Evolutionary conservation across 2,888 invertebrate genomes (phyloP).

Genomic region (Drosophila melanosoma): DNA sequence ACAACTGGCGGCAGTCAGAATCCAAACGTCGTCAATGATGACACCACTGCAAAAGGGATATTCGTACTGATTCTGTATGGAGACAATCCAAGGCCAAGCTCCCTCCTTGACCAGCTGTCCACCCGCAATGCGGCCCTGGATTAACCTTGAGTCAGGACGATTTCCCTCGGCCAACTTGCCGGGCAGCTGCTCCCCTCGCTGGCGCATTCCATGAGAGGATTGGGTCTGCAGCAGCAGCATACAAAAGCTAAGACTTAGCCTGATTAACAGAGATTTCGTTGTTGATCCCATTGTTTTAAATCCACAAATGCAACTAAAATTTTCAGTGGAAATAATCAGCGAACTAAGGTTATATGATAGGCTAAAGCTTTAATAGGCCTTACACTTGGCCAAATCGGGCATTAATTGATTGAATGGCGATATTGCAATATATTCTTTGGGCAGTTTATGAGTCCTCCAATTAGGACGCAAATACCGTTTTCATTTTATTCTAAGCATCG

Average conservation of each 20-base stretch:
- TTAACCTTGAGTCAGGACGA: not conserved
- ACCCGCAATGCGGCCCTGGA: conserved; percentile 64
- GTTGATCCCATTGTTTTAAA: conserved; percentile 54
- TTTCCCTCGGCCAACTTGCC: conserved; percentile 30
- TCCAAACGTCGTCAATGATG: conserved; percentile 64
- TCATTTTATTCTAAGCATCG: conserved; percentile 57
- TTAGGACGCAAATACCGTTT: conserved; percentile 48
- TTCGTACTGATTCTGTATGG: conserved; percentile 67
- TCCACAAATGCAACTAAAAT: conserved; percentile 61
- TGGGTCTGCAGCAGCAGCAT: conserved; percentile 8
- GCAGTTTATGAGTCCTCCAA: conserved; percentile 47
- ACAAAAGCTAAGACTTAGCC: conserved; percentile 15
- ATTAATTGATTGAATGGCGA: conserved; percentile 22
- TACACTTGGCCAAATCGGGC: not conserved
- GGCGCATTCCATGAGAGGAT: conserved; percentile 43
- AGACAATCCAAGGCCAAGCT: conserved; percentile 77
- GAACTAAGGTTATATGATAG: conserved; percentile 54
- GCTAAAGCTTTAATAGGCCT: conserved; percentile 56
- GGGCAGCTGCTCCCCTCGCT: conserved; percentile 48
- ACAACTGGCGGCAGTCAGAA: conserved; percentile 82
- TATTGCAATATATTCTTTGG: conserved; percentile 29
- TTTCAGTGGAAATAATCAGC: conserved; percentile 56
- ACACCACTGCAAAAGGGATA: conserved; percentile 76
- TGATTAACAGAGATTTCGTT: conserved; percentile 29
- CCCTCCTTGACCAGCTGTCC: conserved; percentile 52